phyloP scores from a whole-genome alignment of 2,113 vertebrate genomes.

The Eubucco bourcierii region DNA sequence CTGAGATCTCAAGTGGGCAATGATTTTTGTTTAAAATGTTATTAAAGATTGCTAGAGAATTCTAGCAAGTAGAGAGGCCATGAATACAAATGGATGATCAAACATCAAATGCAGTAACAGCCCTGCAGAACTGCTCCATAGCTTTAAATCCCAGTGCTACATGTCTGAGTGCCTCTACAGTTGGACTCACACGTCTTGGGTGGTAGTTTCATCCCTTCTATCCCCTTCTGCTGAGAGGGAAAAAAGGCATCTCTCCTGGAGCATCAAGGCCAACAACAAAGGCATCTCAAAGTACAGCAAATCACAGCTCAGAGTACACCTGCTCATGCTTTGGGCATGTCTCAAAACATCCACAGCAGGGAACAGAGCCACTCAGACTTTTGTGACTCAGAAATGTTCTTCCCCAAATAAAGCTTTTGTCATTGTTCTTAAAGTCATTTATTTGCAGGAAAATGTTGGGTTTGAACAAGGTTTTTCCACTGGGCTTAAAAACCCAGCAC shows the following conservation, averaged over 20 bases:
- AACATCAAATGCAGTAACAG: background rate
- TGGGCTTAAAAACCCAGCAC: background rate
- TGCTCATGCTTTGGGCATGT: background rate
- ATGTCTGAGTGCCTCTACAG: background rate
- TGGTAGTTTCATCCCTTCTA: background rate
- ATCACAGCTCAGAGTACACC: background rate
- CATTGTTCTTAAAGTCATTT: background rate
- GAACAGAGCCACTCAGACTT: background rate
- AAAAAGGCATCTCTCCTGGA: background rate
- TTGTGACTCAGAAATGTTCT: background rate
- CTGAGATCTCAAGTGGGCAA: background rate
- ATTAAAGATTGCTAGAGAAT: background rate
- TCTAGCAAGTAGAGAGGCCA: background rate
- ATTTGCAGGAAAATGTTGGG: background rate
- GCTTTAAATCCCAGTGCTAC: background rate
- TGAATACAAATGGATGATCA: background rate
- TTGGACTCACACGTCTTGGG: background rate
- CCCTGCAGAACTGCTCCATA: background rate
- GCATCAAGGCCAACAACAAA: background rate
- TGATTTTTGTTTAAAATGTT: background rate
- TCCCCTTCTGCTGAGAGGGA: background rate
- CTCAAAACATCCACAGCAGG: background rate
- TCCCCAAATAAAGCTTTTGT: background rate
- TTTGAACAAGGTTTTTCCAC: background rate
- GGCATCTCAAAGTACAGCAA: background rate